A percentile compares a stretch with the other conserved stretches of the same genome.
These are phyloP conservation scores for Dipodomys spectabilis DNA, from an alignment of 2,113 vertebrate species.

Conservation along the genomic window DNA sequence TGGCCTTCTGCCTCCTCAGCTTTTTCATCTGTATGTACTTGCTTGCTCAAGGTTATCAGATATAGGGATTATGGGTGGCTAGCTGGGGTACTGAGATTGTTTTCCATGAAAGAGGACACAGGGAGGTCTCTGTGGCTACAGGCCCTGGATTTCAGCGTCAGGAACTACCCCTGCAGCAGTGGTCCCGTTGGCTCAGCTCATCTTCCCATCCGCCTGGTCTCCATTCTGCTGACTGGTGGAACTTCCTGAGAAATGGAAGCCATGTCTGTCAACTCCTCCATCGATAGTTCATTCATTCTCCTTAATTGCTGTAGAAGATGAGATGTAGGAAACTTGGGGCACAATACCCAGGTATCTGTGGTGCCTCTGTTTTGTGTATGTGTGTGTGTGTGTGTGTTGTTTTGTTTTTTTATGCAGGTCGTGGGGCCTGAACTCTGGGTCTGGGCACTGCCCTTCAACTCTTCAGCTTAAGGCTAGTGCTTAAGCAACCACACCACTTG, in stretches of 20 bases:
- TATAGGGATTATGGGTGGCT: not conserved
- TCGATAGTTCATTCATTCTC: constrained; percentile 44
- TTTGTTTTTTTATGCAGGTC: too few species aligned
- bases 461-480: too few species aligned
- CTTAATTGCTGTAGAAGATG: not conserved
- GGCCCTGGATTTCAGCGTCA: not conserved
- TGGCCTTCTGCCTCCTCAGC: not conserved
- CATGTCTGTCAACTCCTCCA: too few species aligned
- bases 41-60: not conserved
- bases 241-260: constrained; percentile 59
- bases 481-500: too few species aligned
- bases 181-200: not conserved
- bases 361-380: not conserved
- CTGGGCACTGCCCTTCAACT: too few species aligned
- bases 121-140: not conserved
- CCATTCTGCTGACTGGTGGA: not conserved
- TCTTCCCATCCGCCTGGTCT: constrained; percentile 47
- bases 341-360: not conserved
- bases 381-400: too few species aligned
- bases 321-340: not conserved
- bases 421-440: too few species aligned
- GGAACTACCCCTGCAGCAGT: not conserved
- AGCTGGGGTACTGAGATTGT: not conserved
- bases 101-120: not conserved
- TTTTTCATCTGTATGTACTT: not conserved